phyloP scores from a whole-genome alignment of 2,113 vertebrate genomes.

The Isichthys henryi region DNA sequence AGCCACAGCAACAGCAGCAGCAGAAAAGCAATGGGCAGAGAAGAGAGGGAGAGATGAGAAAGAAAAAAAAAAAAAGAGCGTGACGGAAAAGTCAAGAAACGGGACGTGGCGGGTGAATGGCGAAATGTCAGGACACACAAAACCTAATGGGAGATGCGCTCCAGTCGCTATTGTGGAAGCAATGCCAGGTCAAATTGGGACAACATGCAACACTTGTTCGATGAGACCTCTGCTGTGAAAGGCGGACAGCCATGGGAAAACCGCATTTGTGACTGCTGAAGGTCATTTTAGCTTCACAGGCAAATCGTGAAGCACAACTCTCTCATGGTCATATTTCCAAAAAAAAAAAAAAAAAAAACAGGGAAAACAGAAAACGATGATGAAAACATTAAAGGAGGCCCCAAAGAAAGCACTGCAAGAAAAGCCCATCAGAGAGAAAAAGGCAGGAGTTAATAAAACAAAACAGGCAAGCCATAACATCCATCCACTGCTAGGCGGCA shows the following conservation, averaged over 20 bases:
- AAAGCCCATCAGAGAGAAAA: neutral
- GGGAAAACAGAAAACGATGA: neutral
- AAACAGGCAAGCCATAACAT: neutral
- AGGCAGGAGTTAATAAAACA: neutral
- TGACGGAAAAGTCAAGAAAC: neutral
- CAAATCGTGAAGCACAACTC: neutral
- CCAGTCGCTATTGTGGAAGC: neutral
- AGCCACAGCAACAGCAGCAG: conserved; percentile 49
- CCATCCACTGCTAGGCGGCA: neutral
- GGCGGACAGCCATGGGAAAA: neutral
- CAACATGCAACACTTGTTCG: neutral
- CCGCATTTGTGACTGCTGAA: neutral
- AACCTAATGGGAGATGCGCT: neutral
- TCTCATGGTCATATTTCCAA: neutral
- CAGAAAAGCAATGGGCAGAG: conserved; percentile 52
- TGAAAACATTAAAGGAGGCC: neutral
- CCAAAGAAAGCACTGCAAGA: neutral
- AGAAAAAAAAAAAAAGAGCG: conserved; percentile 35
- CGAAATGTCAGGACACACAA: neutral
- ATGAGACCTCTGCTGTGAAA: neutral
- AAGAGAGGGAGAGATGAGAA: conserved; percentile 49
- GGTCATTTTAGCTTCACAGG: neutral
- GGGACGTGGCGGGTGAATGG: neutral
- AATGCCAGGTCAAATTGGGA: neutral
- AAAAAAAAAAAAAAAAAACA: neutral